Conservation (phyloP, 2,888 invertebrate genomes). For the Aethes cnicana region DNA sequence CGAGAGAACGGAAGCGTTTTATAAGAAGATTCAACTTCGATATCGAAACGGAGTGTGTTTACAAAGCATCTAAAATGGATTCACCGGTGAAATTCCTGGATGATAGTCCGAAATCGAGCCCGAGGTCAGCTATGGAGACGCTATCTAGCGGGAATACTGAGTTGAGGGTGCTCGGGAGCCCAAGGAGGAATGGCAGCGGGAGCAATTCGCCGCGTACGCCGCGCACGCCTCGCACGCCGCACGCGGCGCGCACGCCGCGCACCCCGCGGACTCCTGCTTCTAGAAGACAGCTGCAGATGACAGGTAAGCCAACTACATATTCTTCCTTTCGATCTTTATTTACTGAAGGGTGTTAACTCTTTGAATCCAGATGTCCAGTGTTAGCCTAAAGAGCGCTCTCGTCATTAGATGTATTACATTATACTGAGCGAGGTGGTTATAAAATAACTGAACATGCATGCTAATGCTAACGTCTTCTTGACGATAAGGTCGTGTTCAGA, state of each 20-base stretch:
- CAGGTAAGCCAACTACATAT: conserved; percentile 76
- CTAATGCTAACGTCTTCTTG: too few species aligned
- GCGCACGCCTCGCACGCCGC: conserved; percentile 51
- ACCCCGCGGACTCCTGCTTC: conserved; percentile 75
- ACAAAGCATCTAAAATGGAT: conserved; percentile 65
- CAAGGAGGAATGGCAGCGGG: conserved; percentile 56
- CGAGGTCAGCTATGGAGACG: conserved; percentile 65
- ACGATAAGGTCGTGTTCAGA: too few species aligned
- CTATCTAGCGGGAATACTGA: conserved; percentile 70
- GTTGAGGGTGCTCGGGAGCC: conserved; percentile 66
- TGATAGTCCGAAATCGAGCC: conserved; percentile 66
- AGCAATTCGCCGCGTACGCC: conserved; percentile 65
- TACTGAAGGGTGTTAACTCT: too few species aligned
- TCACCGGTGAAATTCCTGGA: conserved; percentile 74
- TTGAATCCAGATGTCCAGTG: too few species aligned
- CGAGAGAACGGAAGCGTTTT: conserved; percentile 81
- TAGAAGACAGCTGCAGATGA: conserved; percentile 79
- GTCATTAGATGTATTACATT: too few species aligned
- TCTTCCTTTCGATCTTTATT: too few species aligned
- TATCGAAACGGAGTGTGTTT: conserved; percentile 71
- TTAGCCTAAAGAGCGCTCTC: too few species aligned
- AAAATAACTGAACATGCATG: too few species aligned
- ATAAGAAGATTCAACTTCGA: conserved; percentile 84
- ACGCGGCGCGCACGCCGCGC: conserved; percentile 61
- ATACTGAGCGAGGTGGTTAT: too few species aligned